Evolutionary conservation across 1,140 invertebrate species (phyloP).

Genomic region (Brachionus manjavacas): DNA sequence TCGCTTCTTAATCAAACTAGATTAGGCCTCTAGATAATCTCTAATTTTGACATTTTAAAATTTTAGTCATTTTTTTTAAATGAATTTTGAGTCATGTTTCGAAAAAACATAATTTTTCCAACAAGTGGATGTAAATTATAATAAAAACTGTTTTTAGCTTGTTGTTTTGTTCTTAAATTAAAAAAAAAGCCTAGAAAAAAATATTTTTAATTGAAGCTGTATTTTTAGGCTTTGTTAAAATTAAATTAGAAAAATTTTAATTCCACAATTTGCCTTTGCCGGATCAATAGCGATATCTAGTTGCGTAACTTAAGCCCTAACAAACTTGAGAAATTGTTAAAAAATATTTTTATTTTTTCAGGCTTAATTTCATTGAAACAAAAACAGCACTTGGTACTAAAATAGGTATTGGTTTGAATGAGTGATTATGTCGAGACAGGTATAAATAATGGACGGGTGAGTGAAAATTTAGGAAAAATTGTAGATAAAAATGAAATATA

Average conservation of each 20-base stretch:
- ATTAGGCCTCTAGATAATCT: not conserved
- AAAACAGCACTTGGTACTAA: not conserved
- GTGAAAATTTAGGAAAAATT: not conserved
- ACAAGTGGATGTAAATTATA: not conserved
- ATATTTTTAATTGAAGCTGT: not conserved
- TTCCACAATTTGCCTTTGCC: not conserved
- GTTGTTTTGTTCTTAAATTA: not conserved
- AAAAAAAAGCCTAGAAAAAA: not conserved
- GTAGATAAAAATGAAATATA: not conserved
- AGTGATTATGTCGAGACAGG: not conserved
- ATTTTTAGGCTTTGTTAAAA: not conserved
- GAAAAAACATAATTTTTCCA: not conserved
- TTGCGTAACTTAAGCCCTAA: not conserved
- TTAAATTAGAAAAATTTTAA: not conserved
- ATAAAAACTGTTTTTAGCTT: not conserved
- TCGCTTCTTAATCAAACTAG: not conserved
- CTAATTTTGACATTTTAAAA: not conserved
- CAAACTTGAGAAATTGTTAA: not conserved
- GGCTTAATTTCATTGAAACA: not conserved
- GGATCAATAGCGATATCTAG: not conserved
- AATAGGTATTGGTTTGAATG: not conserved
- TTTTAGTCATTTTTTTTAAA: not conserved
- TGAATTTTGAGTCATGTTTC: not conserved
- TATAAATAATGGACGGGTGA: not conserved
- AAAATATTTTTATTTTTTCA: not conserved